Percentiles rank a stretch among this genome's conserved stretches.
phyloP scores from a whole-genome alignment of 2,888 invertebrate genomes.

The Cylloceria caligata region DNA sequence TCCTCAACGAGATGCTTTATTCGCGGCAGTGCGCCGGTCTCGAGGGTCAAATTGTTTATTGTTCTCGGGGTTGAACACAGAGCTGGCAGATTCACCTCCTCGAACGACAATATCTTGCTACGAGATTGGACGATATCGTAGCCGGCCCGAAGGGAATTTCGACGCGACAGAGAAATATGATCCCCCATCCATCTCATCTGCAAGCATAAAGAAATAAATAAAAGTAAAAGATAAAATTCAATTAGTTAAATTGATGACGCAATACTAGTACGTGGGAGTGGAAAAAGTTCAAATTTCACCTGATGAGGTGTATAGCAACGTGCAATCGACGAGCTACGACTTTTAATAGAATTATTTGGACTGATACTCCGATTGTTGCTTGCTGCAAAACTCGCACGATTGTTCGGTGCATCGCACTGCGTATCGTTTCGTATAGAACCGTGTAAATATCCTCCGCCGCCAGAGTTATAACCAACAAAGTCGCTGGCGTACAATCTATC shows the following conservation, averaged over 20 bases:
- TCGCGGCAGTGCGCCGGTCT: slow-evolving; percentile 81
- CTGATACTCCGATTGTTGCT: slow-evolving; percentile 87
- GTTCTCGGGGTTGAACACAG: slow-evolving; percentile 82
- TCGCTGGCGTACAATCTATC: slow-evolving; percentile 65
- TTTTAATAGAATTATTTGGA: slow-evolving; percentile 90
- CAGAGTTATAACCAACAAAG: slow-evolving; percentile 70
- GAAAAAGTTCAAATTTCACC: slow-evolving; percentile 63
- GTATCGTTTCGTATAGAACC: slow-evolving; percentile 90
- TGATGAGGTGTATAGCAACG: slow-evolving; percentile 80
- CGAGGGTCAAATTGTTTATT: slow-evolving; percentile 84
- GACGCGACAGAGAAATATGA: slow-evolving; percentile 84
- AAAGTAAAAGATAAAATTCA: no score
- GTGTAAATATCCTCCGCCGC: slow-evolving; percentile 78
- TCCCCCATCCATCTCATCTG: slow-evolving; percentile 85
- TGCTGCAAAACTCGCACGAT: slow-evolving; percentile 86
- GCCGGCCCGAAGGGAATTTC: slow-evolving; percentile 85
- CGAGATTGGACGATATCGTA: slow-evolving; percentile 83
- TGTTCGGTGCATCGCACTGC: slow-evolving; percentile 90
- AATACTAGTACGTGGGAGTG: no score
- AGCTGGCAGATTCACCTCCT: slow-evolving; percentile 77
- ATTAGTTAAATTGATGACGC: no score
- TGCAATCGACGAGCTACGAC: slow-evolving; percentile 82
- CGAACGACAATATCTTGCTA: slow-evolving; percentile 78
- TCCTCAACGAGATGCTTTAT: slow-evolving; percentile 82
- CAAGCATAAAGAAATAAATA: no score